These are phyloP conservation scores for Acrossocheilus wenchowensis DNA, from an alignment of 2,797 vertebrate genomes.

Conservation along the genomic window DNA sequence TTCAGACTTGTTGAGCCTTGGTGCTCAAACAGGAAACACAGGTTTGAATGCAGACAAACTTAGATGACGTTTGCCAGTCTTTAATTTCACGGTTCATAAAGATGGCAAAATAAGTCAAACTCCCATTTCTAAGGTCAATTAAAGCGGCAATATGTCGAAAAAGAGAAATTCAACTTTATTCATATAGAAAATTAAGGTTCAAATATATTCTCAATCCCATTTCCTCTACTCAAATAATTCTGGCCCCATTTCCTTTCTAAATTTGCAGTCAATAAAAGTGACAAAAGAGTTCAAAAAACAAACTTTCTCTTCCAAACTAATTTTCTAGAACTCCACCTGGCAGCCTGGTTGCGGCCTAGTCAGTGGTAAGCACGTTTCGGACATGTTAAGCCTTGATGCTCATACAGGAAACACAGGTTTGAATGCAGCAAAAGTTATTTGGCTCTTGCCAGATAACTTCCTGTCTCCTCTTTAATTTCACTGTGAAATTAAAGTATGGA, in stretches of 20 bases:
- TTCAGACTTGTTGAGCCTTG: background rate
- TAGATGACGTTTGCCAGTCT: background rate
- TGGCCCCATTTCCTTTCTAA: background rate
- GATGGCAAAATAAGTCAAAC: background rate
- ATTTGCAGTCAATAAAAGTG: too few relatives aligned
- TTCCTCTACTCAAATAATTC: too few relatives aligned
- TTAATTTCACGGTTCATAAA: background rate
- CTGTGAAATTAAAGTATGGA: too few relatives aligned
- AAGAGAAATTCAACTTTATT: background rate
- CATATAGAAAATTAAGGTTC: background rate
- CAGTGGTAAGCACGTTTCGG: background rate
- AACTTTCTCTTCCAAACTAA: background rate
- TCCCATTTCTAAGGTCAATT: background rate
- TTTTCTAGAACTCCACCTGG: background rate
- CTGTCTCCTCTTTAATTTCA: background rate
- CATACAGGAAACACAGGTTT: background rate
- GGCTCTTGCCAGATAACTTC: background rate
- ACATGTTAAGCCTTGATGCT: background rate
- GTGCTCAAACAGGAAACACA: background rate
- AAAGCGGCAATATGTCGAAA: background rate
- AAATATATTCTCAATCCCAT: background rate
- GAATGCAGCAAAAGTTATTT: background rate
- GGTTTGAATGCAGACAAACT: background rate
- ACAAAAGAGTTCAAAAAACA: too few relatives aligned
- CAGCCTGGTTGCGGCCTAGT: background rate